Evolutionary conservation across 23 tunicate genomes (phyloP), one percentile per base, ranked within the genome.

Genomic region (Aplidium turbinatum): DNA sequence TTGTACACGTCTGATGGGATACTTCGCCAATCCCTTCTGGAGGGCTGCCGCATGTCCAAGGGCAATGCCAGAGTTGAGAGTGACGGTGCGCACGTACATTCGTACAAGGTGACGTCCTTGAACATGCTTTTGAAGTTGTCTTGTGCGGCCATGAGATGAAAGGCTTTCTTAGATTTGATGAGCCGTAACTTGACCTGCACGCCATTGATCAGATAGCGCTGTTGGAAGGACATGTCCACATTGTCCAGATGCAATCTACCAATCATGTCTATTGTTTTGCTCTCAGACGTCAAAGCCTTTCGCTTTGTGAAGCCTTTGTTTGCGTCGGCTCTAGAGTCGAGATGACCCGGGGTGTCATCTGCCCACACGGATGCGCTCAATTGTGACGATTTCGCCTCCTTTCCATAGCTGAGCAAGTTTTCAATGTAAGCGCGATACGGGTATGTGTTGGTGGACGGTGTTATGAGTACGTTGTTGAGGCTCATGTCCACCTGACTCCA

Each of bases 191-290:
- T 31, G 3, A 76, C 30, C 21, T 63, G 61, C 2, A 77, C 50
- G 3, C 72, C 84, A 50, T 68, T 79, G 1, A 79, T 23, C 1
- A 79, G 19, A 68, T 79, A 68, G 1, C 77, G 48, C 1, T 68
- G 24, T 39, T 79, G 76, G 35, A 67, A 52, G n/a, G 21, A 22
- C 54, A 79, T 20, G 29, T 77, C 82, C n/a, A n/a, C n/a, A n/a
- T n/a, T n/a, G n/a, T 77, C 82, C 28, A 77, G 45, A 47, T 77
- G 82, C 31, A 65, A 45, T 47, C 31, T 64, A 1, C 55, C 80
- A 2, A 33, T 9, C 50, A 75, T 58, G 2, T 75, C 71, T 1
- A 75, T 26, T 22, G 5, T 25, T 1, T 30, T 25, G 55, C 80
- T 75, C 39, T 26, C 33, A 13, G 69, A 69, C 32, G 52, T 31